phyloP scores from a whole-genome alignment of 2,888 invertebrate species.

The Melinopterus prodromus region DNA sequence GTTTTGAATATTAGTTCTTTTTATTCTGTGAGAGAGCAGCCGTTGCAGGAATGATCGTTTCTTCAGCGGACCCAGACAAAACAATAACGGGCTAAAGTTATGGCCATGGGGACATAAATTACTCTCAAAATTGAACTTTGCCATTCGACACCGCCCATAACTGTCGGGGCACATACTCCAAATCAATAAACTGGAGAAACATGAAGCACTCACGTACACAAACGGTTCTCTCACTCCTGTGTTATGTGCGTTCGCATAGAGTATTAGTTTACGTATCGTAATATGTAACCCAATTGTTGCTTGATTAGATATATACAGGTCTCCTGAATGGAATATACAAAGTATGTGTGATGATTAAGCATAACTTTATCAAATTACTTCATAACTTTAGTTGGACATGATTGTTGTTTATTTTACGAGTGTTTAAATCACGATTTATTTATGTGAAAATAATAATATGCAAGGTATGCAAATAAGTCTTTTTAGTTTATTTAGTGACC shows the following conservation, averaged over 20 bases:
- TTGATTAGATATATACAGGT: too few relatives aligned
- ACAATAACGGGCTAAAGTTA: constrained; percentile 4
- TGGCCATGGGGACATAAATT: not conserved
- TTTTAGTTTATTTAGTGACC: too few relatives aligned
- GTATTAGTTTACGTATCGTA: not conserved
- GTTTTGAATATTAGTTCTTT: not conserved
- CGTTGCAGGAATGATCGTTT: not conserved
- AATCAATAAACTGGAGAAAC: constrained; percentile 38
- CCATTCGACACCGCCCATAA: constrained; percentile 41
- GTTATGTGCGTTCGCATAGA: not conserved
- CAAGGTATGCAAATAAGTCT: too few relatives aligned
- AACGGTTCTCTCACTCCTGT: not conserved
- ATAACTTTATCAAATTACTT: too few relatives aligned
- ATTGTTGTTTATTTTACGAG: too few relatives aligned
- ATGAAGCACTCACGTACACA: not conserved
- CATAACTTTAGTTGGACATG: too few relatives aligned
- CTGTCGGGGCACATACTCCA: constrained; percentile 26
- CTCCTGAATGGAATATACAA: too few relatives aligned
- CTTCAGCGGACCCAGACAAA: not conserved
- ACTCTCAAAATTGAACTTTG: constrained; percentile 33
- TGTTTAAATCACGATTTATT: too few relatives aligned
- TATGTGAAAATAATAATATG: too few relatives aligned
- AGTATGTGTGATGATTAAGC: too few relatives aligned
- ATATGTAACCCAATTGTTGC: too few relatives aligned
- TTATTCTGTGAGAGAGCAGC: not conserved